These are phyloP conservation scores for Heliconius aoede DNA, from an alignment of 2,888 invertebrate genomes.

Conservation along the genomic window DNA sequence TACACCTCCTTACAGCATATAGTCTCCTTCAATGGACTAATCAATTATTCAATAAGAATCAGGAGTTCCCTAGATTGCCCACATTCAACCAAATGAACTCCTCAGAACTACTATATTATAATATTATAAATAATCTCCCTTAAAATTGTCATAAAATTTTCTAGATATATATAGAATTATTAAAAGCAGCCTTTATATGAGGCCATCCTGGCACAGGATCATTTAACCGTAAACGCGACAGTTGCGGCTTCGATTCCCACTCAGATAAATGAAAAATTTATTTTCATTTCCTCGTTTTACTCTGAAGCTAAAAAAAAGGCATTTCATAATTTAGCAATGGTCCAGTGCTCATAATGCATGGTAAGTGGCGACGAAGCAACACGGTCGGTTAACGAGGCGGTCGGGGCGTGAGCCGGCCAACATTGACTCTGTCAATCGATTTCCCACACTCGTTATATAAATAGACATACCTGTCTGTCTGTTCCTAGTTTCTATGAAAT, in stretches of 20 bases:
- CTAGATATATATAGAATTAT: not conserved
- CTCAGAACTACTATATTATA: not conserved
- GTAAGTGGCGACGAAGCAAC: conserved; percentile 41
- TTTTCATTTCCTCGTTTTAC: too few species aligned
- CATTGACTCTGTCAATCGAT: conserved; percentile 52
- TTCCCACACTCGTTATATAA: conserved; percentile 44
- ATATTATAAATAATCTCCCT: too few species aligned
- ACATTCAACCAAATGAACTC: not conserved
- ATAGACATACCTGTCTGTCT: conserved; percentile 36
- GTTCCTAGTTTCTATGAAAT: conserved; percentile 29
- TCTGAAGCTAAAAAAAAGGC: too few species aligned
- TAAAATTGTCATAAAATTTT: too few species aligned
- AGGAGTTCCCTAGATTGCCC: not conserved
- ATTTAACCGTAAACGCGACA: too few species aligned
- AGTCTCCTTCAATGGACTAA: not conserved
- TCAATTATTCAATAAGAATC: conserved; percentile 4
- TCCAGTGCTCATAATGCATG: conserved; percentile 28
- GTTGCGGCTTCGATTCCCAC: too few species aligned
- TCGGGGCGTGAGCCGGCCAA: conserved; percentile 49
- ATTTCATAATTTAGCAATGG: not conserved
- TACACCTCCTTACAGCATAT: too few species aligned
- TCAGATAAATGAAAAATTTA: too few species aligned
- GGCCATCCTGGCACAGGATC: too few species aligned
- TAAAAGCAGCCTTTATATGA: not conserved
- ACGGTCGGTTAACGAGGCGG: conserved; percentile 51